Evolutionary conservation across 2,888 invertebrate genomes (phyloP).

Genomic region (Agapostemon virescens): DNA sequence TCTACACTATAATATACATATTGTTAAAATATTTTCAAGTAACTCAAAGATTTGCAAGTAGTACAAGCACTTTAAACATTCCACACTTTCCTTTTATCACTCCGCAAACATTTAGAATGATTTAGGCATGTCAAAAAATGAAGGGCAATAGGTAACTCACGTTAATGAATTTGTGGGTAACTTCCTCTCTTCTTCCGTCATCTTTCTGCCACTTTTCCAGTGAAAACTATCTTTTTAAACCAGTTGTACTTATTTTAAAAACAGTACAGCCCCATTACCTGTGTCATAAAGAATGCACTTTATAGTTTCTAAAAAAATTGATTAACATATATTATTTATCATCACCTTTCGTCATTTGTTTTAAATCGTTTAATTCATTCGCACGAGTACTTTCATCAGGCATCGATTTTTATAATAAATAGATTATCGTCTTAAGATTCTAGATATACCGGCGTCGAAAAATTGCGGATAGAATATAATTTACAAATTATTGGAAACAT

Average conservation of each 20-base stretch:
- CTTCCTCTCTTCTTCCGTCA: conserved; percentile 41
- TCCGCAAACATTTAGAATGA: background rate
- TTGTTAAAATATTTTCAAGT: background rate
- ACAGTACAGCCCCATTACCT: conserved; percentile 4
- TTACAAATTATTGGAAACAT: background rate
- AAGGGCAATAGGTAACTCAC: conserved; percentile 38
- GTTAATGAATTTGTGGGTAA: conserved; percentile 49
- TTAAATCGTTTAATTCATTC: background rate
- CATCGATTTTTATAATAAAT: background rate
- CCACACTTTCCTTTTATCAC: background rate
- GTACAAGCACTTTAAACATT: background rate
- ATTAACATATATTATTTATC: background rate
- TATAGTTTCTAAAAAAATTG: background rate
- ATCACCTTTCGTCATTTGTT: background rate
- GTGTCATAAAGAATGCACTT: conserved; percentile 1
- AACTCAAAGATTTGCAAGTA: background rate
- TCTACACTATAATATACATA: conserved; percentile 68
- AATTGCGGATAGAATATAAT: background rate
- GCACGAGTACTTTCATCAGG: background rate
- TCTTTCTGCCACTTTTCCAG: conserved; percentile 7
- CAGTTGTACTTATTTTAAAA: background rate
- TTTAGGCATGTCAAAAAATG: background rate
- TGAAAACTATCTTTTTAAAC: background rate
- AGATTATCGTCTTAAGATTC: background rate
- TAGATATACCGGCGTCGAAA: conserved; percentile 6